Base-by-base conservation (phyloP, 1,140 invertebrate genomes). In the Hormaphis cornu region DNA sequence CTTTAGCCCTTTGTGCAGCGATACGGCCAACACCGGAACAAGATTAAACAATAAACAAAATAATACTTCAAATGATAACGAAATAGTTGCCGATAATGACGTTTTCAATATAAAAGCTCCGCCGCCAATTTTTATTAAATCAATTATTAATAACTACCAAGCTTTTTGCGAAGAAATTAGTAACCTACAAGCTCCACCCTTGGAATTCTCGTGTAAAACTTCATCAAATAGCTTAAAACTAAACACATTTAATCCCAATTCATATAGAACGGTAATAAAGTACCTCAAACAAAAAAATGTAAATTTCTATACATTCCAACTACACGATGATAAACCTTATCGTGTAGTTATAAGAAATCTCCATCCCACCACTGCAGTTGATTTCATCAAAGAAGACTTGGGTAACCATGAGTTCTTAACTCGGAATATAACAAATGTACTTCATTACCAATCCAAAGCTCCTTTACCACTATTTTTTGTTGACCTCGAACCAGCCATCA, bases 241-340 rank as follows among this genome's bases (percentile, higher is more conserved):
- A 7, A 24, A 46, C 12, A 26, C 61, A 28, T 44, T 46, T 12
- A 44, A n/a, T 12, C n/a, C 53, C 3, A 18, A 70, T 8, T 37
- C 48, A 22, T 70, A 70, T 37, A 46, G 52, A 70, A 20, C 52
- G 33, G 48, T 66, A 30, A 26, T 66, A 2, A 18, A 3, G 3
- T 54, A 70, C 52, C 35, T 70, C 16, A 52, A 54, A 28, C 8
- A 16, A 54, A 52, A 70, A 33, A 70, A 70, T 37, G 40, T 70
- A 14, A 50, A 37, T 2, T 71, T 54, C 14, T 44, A 66, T 22
- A 42, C 44, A 20, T 66, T 20, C n/a, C 61, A 48, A 46, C 9
- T 50, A n/a, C 20, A 46, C 1, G 61, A 66, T 6, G 61, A 66
- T 16, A 66, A 66, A 48, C 26, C 44, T 28, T 54, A 35, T 14